Percentiles rank a stretch among this genome's conserved stretches.
phyloP scores from a whole-genome alignment of 1,140 invertebrate species.

The Drosophila jambulina region DNA sequence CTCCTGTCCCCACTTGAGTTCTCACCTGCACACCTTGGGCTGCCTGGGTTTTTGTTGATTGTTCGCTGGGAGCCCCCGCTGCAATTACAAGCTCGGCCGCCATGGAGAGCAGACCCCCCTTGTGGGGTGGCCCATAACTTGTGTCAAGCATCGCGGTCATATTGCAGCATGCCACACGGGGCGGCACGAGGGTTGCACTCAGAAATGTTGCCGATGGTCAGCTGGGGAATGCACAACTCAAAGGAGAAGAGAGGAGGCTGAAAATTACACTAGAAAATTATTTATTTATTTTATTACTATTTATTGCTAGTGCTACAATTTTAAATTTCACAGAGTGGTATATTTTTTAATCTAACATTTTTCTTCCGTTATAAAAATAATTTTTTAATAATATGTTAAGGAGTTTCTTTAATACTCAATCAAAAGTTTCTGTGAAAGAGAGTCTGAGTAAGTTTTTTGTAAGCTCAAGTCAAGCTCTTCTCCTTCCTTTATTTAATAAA shows the following conservation, averaged over 20 bases:
- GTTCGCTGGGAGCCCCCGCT: neutral
- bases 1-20: neutral
- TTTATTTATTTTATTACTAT: too few species aligned
- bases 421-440: too few species aligned
- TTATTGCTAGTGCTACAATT: too few species aligned
- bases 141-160: conserved; percentile 44
- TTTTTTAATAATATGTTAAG: too few species aligned
- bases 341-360: too few species aligned
- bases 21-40: neutral
- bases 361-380: too few species aligned
- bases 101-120: conserved; percentile 1
- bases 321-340: too few species aligned
- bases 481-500: too few species aligned
- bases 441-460: too few species aligned
- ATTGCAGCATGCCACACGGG: conserved; percentile 50
- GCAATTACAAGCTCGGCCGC: conserved; percentile 23
- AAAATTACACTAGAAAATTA: conserved; percentile 2
- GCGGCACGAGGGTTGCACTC: conserved; percentile 32
- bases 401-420: too few species aligned
- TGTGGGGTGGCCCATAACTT: conserved; percentile 41
- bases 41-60: neutral
- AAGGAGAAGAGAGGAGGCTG: neutral
- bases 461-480: too few species aligned
- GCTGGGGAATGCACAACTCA: conserved; percentile 43
- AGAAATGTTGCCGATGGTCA: conserved; percentile 56